These are phyloP conservation scores for Leptopilina myrica DNA, from an alignment of 2,888 invertebrate species.

Conservation along the genomic window DNA sequence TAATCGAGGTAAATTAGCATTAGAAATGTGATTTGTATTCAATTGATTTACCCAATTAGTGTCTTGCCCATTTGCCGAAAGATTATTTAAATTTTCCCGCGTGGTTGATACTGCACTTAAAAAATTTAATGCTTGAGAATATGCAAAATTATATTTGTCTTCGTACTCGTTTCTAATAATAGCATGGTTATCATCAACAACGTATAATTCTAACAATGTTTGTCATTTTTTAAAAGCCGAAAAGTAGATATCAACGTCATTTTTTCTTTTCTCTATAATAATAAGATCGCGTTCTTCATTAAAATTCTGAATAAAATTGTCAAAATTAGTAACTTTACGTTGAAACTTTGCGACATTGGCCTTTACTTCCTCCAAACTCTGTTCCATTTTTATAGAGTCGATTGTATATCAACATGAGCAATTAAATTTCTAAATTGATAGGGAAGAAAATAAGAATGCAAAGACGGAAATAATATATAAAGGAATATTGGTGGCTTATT, in stretches of 20 bases:
- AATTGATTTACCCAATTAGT: not conserved
- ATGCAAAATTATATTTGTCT: conserved; percentile 11
- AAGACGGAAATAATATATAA: too few relatives aligned
- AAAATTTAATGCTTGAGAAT: not conserved
- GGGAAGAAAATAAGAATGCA: too few relatives aligned
- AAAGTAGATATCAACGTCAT: not conserved
- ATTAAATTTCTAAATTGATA: too few relatives aligned
- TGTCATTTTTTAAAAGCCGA: not conserved
- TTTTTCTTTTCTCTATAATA: too few relatives aligned
- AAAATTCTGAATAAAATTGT: too few relatives aligned
- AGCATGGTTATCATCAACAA: not conserved
- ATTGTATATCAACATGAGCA: too few relatives aligned
- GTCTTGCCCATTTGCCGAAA: not conserved
- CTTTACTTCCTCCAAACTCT: too few relatives aligned
- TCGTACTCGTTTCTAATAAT: not conserved
- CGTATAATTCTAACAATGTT: not conserved
- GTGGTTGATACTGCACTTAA: not conserved
- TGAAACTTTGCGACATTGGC: too few relatives aligned
- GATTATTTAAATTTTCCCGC: not conserved
- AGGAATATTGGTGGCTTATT: too few relatives aligned
- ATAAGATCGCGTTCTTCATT: too few relatives aligned
- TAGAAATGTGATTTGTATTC: not conserved
- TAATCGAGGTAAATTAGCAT: conserved; percentile 42
- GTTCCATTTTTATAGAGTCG: too few relatives aligned
- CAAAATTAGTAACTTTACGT: too few relatives aligned